These are phyloP conservation scores for Peromyscus maniculatus DNA, from an alignment of 2,113 vertebrate species.

Conservation along the genomic window DNA sequence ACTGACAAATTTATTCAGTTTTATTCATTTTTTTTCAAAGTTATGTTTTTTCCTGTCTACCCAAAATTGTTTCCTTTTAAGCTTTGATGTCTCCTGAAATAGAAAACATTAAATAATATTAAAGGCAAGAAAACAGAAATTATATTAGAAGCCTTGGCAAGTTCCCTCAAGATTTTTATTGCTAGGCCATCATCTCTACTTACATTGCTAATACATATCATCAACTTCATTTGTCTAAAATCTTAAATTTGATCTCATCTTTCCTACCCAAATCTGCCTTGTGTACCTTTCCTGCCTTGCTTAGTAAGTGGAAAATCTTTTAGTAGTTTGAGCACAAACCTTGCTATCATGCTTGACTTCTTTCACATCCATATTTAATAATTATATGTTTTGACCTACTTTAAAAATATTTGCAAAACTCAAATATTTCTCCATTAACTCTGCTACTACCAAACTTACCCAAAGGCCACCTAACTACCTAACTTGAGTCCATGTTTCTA, in stretches of 20 bases:
- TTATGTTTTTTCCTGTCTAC: background rate
- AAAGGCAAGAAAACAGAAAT: conserved; percentile 2
- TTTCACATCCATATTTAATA: conserved; percentile 29
- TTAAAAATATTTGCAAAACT: conserved; percentile 46
- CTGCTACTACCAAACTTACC: background rate
- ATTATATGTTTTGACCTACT: conserved; percentile 10
- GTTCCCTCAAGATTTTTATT: background rate
- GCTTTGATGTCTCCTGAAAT: conserved; percentile 19
- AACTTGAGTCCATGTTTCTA: conserved; percentile 7
- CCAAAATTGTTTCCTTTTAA: conserved; percentile 43
- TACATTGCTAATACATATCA: background rate
- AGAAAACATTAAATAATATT: conserved; percentile 40
- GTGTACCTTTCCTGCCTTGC: background rate
- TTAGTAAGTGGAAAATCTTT: conserved; percentile 17
- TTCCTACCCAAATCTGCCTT: conserved; percentile 6
- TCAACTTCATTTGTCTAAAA: background rate
- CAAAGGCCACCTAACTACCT: background rate
- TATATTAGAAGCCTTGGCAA: background rate
- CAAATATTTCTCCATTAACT: background rate
- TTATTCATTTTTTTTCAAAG: background rate
- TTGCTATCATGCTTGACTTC: conserved; percentile 8
- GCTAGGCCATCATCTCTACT: background rate
- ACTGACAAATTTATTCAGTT: conserved; percentile 37
- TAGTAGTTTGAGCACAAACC: background rate
- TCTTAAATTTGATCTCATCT: background rate